A percentile compares a stretch with the other conserved stretches of the same genome.
phyloP scores from a whole-genome alignment of 2,888 invertebrate species.

The Dorcus parallelipipedus region DNA sequence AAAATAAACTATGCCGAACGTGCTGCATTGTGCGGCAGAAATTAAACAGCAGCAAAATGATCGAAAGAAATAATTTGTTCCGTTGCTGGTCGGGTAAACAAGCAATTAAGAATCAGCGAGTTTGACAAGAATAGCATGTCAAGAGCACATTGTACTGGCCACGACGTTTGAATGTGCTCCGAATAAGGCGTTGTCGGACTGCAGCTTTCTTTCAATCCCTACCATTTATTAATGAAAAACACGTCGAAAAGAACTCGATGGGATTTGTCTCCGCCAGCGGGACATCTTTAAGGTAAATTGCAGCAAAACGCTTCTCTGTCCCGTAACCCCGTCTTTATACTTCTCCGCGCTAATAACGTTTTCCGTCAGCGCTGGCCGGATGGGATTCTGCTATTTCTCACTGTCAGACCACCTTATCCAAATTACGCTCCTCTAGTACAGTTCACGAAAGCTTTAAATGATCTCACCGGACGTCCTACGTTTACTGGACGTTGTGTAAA shows the following conservation, averaged over 20 bases:
- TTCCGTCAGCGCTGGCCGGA: slow-evolving; percentile 43
- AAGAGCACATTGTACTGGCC: slow-evolving; percentile 37
- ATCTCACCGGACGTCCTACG: slow-evolving; percentile 37
- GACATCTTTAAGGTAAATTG: slow-evolving; percentile 12
- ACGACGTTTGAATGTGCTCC: slow-evolving; percentile 36
- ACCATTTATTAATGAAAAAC: slow-evolving; percentile 38
- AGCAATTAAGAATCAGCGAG: slow-evolving; percentile 41
- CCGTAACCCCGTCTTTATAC: slow-evolving; percentile 17
- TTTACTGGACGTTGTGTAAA: no score
- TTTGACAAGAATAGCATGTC: slow-evolving; percentile 42
- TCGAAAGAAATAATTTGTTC: slow-evolving; percentile 32
- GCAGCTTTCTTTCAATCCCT: slow-evolving; percentile 27
- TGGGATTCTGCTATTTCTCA: slow-evolving; percentile 45
- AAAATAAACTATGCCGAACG: slow-evolving; percentile 7
- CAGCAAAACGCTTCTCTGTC: not conserved
- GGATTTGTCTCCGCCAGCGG: slow-evolving; percentile 14
- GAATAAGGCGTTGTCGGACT: slow-evolving; percentile 26
- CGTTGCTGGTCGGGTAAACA: slow-evolving; percentile 38
- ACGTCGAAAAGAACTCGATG: slow-evolving; percentile 23
- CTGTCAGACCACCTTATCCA: slow-evolving; percentile 45
- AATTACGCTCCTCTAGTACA: slow-evolving; percentile 42
- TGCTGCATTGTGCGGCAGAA: slow-evolving; percentile 21
- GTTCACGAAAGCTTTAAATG: slow-evolving; percentile 39
- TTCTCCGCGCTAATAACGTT: slow-evolving; percentile 27
- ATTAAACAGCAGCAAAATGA: slow-evolving; percentile 33